These are phyloP conservation scores for Enoplosus armatus DNA, from an alignment of 2,797 vertebrate genomes.

Conservation along the genomic window DNA sequence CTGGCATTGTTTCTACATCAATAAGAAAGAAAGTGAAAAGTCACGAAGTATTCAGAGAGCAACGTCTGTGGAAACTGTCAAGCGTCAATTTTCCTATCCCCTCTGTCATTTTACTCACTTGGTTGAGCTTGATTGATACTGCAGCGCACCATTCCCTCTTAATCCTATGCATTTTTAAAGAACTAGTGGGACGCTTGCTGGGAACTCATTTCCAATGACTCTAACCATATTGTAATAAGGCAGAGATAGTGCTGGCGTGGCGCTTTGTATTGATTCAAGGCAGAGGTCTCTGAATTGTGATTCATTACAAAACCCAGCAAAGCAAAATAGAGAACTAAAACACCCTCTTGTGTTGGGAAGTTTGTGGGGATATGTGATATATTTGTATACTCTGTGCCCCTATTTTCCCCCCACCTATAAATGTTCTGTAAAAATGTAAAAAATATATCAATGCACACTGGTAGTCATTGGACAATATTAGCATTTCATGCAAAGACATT, in stretches of 20 bases:
- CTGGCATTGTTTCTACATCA: conserved; percentile 3
- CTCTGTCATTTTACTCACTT: conserved; percentile 75
- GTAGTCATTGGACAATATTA: conserved; percentile 41
- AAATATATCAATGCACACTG: conserved; percentile 20
- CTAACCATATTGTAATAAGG: conserved; percentile 81
- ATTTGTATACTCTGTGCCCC: conserved; percentile 1
- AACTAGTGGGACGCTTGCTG: conserved; percentile 71
- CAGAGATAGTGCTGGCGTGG: conserved; percentile 78
- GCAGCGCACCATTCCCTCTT: conserved; percentile 74
- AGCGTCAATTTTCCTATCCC: conserved; percentile 70
- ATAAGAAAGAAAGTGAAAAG: conserved; percentile 39
- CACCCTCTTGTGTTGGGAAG: conserved; percentile 29
- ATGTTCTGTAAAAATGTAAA: conserved; percentile 15
- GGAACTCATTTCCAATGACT: conserved; percentile 82
- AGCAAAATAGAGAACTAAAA: conserved; percentile 67
- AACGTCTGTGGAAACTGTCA: conserved; percentile 65
- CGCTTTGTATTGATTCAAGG: conserved; percentile 78
- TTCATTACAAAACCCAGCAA: conserved; percentile 81
- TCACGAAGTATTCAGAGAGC: conserved; percentile 40
- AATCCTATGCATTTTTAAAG: conserved; percentile 88
- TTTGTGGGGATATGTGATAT: conserved; percentile 27
- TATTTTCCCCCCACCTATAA: conserved; percentile 3
- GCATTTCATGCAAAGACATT: conserved; percentile 48
- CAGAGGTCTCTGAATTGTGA: conserved; percentile 74
- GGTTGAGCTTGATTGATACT: conserved; percentile 82